A percentile compares a stretch with the other conserved stretches of the same genome.
These are phyloP conservation scores for Gymnarchus niloticus DNA, from an alignment of 2,113 vertebrate genomes.

Conservation along the genomic window DNA sequence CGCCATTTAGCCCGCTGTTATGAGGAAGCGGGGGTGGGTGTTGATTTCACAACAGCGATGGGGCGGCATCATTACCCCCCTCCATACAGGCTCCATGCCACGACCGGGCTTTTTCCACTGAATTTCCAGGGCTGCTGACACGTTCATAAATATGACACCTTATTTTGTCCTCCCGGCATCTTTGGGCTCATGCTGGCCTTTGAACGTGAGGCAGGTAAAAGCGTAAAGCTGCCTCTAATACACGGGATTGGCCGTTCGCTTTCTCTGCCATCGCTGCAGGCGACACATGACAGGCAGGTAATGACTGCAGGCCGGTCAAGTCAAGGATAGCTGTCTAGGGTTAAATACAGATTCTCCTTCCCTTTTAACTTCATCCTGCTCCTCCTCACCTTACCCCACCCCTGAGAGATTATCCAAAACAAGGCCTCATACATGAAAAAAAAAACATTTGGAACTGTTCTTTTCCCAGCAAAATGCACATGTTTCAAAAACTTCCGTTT, in stretches of 20 bases:
- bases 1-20: slow-evolving; percentile 24
- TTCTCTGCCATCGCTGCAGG: slow-evolving; percentile 55
- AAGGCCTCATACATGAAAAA: background rate
- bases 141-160: slow-evolving; percentile 73
- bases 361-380: slow-evolving; percentile 23
- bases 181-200: slow-evolving; percentile 64
- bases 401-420: slow-evolving; percentile 56
- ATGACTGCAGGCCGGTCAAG: slow-evolving; percentile 75
- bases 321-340: slow-evolving; percentile 71
- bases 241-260: slow-evolving; percentile 63
- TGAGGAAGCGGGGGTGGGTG: slow-evolving; percentile 22
- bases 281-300: slow-evolving; percentile 71
- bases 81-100: no score
- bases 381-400: no score
- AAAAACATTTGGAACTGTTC: background rate
- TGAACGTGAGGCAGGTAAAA: slow-evolving; percentile 72
- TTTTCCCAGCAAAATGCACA: background rate
- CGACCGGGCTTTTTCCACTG: no score
- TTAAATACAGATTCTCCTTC: slow-evolving; percentile 74
- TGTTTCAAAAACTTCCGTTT: background rate
- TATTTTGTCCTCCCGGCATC: slow-evolving; percentile 72
- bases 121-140: slow-evolving; percentile 63
- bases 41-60: slow-evolving; percentile 49
- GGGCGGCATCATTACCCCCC: slow-evolving; percentile 56
- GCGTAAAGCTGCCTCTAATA: slow-evolving; percentile 66